Base-by-base conservation (phyloP, 2,888 invertebrate genomes). In the Harmothoe impar region DNA sequence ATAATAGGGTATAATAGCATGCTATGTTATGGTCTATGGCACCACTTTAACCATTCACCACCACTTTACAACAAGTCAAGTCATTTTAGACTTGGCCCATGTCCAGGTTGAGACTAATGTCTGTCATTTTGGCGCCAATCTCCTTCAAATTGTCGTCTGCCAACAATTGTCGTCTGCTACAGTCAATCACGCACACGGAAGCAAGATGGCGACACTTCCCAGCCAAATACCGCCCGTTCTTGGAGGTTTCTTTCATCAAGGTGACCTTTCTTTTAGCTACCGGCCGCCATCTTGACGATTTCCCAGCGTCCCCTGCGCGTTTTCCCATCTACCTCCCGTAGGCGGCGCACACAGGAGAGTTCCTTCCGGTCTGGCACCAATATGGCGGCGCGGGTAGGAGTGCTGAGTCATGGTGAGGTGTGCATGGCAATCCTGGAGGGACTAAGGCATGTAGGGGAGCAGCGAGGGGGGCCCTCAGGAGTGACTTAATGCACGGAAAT, bases 271-370 rank as follows among this genome's bases (percentile, higher is more conserved):
- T 29, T 29, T 25, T 72, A 25, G 43, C 43, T 15, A n/a, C 12
- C 7, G 62, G n/a, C 20, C 62, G 72, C 72, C 72, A 29, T 29
- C 72, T 72, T 62, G 62, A 29, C 72, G 72, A 29, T 23, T 72
- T 72, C 72, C 25, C 72, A 72, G 25, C 72, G 72, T 72, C 72
- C 25, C 5, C 72, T 72, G 72, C 72, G 72, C 72, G 29, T 25
- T 72, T 72, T 72, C 72, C 72, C 72, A 72, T 43, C 43, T 43
- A 25, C 29, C 72, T 29, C 72, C 29, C 72, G 72, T 5, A n/a
- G 5, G 10, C 5, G 43, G 5, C 5, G 43, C 43, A 43, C 43
- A 10, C 62, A 29, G 72, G 72, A 72, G 72, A 72, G 17, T 7
- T 72, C 29, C 31, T 72, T 72, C 72, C 72, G 72, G 72, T 72